Conservation (phyloP, 2,888 invertebrate genomes). For the Galerucella nymphaeae region DNA sequence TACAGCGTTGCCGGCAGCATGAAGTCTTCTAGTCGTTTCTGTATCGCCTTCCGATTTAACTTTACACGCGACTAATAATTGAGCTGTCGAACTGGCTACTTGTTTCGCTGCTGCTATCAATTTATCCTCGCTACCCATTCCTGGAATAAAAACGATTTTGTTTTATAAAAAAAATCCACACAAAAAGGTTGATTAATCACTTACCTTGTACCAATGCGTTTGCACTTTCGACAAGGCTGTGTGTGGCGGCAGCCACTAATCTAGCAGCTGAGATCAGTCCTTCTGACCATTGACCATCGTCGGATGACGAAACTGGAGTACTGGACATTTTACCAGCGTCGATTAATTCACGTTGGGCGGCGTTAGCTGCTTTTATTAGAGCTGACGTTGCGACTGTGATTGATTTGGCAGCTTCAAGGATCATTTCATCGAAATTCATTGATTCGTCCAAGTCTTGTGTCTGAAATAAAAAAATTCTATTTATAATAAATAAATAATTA, state of each 20-base stretch:
- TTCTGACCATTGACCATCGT: conserved; percentile 98
- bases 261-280: conserved; percentile 95
- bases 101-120: conserved; percentile 96
- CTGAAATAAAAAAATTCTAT: conserved; percentile 45
- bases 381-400: conserved; percentile 98
- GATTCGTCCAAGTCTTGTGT: conserved; percentile 89
- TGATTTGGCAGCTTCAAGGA: conserved; percentile 96
- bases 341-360: conserved; percentile 96
- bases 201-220: conserved; percentile 92
- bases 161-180: background rate
- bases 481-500: background rate
- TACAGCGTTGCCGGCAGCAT: conserved; percentile 95
- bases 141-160: conserved; percentile 41
- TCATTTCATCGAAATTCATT: conserved; percentile 99
- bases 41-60: conserved; percentile 98
- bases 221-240: conserved; percentile 97
- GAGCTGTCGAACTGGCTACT: conserved; percentile 97
- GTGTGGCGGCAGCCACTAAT: conserved; percentile 96
- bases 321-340: conserved; percentile 87
- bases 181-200: background rate
- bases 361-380: conserved; percentile 94
- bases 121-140: conserved; percentile 90
- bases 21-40: conserved; percentile 89
- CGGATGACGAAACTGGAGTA: conserved; percentile 85
- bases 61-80: conserved; percentile 97